These are phyloP conservation scores for Hoplostethus mediterraneus DNA, from an alignment of 2,797 vertebrate species.

Conservation along the genomic window DNA sequence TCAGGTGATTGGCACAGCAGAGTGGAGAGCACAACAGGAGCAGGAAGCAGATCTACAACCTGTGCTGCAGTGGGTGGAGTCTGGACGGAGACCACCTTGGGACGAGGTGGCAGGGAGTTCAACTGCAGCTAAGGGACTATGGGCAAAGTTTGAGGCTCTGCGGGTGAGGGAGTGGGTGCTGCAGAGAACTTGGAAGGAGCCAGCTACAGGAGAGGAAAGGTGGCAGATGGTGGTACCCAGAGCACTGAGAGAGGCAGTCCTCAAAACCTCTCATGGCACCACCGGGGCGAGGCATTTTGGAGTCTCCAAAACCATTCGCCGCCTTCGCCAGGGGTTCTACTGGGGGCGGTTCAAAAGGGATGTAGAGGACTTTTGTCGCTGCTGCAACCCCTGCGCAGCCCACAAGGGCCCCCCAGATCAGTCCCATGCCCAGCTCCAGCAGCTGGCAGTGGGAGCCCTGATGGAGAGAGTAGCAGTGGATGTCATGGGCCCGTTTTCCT, in stretches of 20 bases:
- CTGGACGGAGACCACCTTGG: conserved; percentile 7
- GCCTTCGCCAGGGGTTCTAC: conserved; percentile 4
- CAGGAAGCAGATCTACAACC: conserved; percentile 25
- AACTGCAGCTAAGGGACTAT: conserved; percentile 16
- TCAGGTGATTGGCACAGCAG: background rate
- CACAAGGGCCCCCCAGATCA: background rate
- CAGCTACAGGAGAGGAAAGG: conserved; percentile 18
- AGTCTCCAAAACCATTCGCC: background rate
- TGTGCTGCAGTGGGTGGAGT: conserved; percentile 30
- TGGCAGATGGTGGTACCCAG: conserved; percentile 37
- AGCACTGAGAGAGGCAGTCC: conserved; percentile 8
- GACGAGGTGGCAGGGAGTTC: background rate
- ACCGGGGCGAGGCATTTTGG: conserved; percentile 13
- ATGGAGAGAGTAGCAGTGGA: conserved; percentile 14
- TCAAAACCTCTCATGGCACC: conserved; percentile 4
- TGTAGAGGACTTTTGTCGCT: conserved; percentile 23
- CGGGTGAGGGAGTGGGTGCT: conserved; percentile 30
- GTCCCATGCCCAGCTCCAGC: conserved; percentile 4
- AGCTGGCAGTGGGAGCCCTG: background rate
- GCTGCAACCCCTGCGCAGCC: background rate
- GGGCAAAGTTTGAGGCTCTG: conserved; percentile 20
- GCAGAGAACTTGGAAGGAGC: conserved; percentile 22
- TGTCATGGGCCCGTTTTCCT: background rate
- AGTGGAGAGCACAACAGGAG: conserved; percentile 26
- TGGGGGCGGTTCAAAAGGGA: conserved; percentile 14